Evolutionary conservation across 2,113 vertebrate genomes (phyloP), one percentile per base, ranked within the genome.

Genomic region (Hippocampus guttulatus): DNA sequence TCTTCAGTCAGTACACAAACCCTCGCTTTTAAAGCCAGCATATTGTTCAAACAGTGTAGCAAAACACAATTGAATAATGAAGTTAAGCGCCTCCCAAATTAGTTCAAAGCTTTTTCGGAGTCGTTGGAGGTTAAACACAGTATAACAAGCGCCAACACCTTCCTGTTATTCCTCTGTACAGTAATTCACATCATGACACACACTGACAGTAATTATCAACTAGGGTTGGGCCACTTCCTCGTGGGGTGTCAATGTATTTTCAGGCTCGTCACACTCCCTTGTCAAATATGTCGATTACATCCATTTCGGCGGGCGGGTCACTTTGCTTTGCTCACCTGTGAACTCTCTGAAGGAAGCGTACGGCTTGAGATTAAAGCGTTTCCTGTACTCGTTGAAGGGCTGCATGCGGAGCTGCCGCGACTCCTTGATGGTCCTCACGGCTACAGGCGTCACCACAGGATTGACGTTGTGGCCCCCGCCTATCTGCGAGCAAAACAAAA

Each of bases 301-400:
- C 45, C 12, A 51, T 54, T 33, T 25, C 40, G 15, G 43, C 45
- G 1, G 33, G 71, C 63, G 3, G 18, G 15, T 33, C 33, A 70
- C 9, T 2, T 9, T 27, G 21, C 54, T 58, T 38, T 61, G 66
- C 83, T 84, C 71, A 90, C 89, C 87, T 1, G 67, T 70, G 75
- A 90, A 89, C 2, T 89, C 25, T 63, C 52, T 81, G 70, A 90
- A 90, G 0, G 87, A 89, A 0, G 77, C 68, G 81, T 88, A 90
- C 0, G 89, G 86, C 65, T 70, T 62, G 0, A 90, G 88, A 63
- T 89, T 85, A 20, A 89, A 90, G 1, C 84, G 83, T 57, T 89
- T 90, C 78, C 89, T 87, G 73, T 90, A 90, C 75, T 90, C 76
- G 25, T 90, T 90, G 67, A 89, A 90, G 45, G 89, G 55, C 70